Conservation (phyloP, 2,888 invertebrate species). For the Podotricha telesiphe region DNA sequence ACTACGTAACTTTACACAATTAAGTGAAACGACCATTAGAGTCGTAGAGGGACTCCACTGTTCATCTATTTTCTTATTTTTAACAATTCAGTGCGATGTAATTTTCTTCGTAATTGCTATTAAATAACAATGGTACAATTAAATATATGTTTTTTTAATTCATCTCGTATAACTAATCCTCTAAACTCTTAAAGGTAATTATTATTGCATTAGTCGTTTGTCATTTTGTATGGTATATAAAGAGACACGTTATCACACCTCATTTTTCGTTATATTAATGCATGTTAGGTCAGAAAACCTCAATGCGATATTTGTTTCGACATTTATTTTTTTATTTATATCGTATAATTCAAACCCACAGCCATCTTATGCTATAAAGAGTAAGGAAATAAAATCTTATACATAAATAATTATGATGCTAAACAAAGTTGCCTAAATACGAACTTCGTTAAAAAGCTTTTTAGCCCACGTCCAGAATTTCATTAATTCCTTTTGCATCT, state of each 20-base stretch:
- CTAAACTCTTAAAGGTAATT: no score
- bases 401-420: neutral
- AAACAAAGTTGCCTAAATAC: neutral
- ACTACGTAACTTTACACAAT: conserved; percentile 83
- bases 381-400: neutral
- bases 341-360: no score
- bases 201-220: no score
- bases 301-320: no score
- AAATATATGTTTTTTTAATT: neutral
- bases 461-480: conserved; percentile 37
- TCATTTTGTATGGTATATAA: no score
- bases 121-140: neutral
- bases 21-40: conserved; percentile 75
- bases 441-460: conserved; percentile 25
- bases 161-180: no score
- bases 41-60: conserved; percentile 60
- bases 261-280: no score
- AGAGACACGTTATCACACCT: no score
- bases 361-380: neutral
- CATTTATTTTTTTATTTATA: no score
- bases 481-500: conserved; percentile 70
- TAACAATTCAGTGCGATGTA: conserved; percentile 21
- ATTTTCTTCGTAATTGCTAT: conserved; percentile 33
- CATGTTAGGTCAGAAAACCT: no score
- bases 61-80: conserved; percentile 43